Conservation (phyloP, 2,797 vertebrate species). For the Melanotaenia maccullochi region DNA sequence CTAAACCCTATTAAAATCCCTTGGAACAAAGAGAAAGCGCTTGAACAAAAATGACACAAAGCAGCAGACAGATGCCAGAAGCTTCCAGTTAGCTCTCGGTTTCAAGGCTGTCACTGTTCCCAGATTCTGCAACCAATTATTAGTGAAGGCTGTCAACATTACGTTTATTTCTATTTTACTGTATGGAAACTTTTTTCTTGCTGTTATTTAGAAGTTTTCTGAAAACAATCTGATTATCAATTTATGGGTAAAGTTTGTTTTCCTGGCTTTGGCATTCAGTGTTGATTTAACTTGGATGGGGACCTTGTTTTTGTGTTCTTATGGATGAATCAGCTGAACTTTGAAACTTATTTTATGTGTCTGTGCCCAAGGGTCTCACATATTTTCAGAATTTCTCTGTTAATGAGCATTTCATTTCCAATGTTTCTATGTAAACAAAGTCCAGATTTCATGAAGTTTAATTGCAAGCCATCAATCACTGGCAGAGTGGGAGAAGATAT, state of each 20-base stretch:
- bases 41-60: neutral
- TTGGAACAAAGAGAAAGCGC: neutral
- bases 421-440: constrained; percentile 18
- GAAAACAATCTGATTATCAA: neutral
- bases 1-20: neutral
- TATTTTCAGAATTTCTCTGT: neutral
- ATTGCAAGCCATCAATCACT: constrained; percentile 23
- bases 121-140: neutral
- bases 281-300: neutral
- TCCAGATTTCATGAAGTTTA: constrained; percentile 14
- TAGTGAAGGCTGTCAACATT: neutral
- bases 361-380: neutral
- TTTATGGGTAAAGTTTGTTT: neutral
- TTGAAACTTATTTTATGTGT: neutral
- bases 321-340: neutral
- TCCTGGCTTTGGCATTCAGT: neutral
- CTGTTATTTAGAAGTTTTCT: neutral
- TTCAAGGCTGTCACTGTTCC: neutral
- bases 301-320: neutral
- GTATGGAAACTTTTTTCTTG: neutral
- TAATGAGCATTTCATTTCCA: neutral
- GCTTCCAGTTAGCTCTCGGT: neutral
- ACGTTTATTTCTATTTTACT: neutral
- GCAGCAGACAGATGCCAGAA: neutral
- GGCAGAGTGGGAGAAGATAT: neutral